Conservation (phyloP, 2,888 invertebrate species). For the Scaptomyza reducta region DNA sequence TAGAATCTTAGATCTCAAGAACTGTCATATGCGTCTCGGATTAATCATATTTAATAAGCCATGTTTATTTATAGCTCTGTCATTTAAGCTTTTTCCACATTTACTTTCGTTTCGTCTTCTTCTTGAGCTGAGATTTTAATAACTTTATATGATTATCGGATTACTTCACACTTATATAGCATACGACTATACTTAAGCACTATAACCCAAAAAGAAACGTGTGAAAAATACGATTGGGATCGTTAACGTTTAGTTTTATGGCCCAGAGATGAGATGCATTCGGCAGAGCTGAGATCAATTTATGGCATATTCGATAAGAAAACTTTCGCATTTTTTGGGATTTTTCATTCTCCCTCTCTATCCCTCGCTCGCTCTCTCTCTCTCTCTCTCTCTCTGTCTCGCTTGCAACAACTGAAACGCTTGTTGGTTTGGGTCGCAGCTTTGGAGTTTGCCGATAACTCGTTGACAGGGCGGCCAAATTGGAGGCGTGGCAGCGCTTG, state of each 20-base stretch:
- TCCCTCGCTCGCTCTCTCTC: background rate
- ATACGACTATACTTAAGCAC: background rate
- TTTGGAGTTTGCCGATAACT: conserved; percentile 30
- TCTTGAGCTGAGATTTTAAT: background rate
- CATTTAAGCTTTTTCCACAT: background rate
- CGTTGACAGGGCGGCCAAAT: conserved; percentile 13
- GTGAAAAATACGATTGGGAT: conserved; percentile 39
- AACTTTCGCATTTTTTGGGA: conserved; percentile 69
- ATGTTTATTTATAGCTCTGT: background rate
- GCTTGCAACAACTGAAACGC: conserved; percentile 25
- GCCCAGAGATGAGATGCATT: conserved; percentile 29
- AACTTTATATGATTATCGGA: background rate
- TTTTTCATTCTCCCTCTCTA: conserved; percentile 1
- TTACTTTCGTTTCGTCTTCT: background rate
- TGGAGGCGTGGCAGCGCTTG: conserved; percentile 42
- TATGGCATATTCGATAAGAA: conserved; percentile 50
- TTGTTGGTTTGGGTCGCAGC: conserved; percentile 39
- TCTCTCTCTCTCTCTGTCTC: background rate
- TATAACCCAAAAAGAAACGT: conserved; percentile 38
- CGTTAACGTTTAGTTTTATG: conserved; percentile 45
- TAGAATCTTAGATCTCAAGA: no score
- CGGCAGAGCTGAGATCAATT: conserved; percentile 14
- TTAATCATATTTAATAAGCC: no score
- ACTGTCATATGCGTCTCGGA: no score
- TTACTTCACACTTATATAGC: conserved; percentile 5